Evolutionary conservation across 2,797 vertebrate species (phyloP), one percentile per base, ranked within the genome.

Genomic region (Coregonus sp.): DNA sequence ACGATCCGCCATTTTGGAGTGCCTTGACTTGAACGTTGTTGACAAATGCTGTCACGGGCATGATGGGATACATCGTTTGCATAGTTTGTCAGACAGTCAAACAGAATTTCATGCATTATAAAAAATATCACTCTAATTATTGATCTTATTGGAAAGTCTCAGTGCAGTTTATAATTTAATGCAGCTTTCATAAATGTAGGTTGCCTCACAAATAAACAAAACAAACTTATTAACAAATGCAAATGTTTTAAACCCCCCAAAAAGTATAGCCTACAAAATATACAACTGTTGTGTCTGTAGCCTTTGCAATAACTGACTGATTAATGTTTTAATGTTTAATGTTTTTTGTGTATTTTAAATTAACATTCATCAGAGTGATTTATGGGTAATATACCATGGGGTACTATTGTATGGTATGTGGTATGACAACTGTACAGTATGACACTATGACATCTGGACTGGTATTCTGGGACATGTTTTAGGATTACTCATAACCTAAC

Each of bases 1-100:
- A 65, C 88, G 89, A 72, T 88, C 92, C 92, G 94, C 95, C 95
- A 95, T 95, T 93, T 95, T 94, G 92, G 77, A 91, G 80, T 67
- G 73, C 67, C 70, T 33, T 66, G n/a, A 67, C 1, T 56, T 33
- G 25, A 54, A 47, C 9, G 40, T 4, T 82, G 37, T n/a, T 25
- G 35, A 11, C 88, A 88, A 86, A 85, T 68, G 80, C 75, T 88
- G 87, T 35, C 68, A 50, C 69, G 37, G 83, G 79, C 79, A 76
- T 81, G 79, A 56, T 73, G 47, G 33, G 68, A 40, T 61, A 29
- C 77, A 78, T 89, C 81, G 88, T 85, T 86, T 83, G 66, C 86
- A 79, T 84, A 59, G 35, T 63, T 63, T 29, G 47, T 78, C 71
- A 54, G 37, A 78, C 71, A 51, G 51, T 74, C 20, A 47, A 47